phyloP scores from a whole-genome alignment of 1,140 invertebrate genomes.

The Uloborus diversus region DNA sequence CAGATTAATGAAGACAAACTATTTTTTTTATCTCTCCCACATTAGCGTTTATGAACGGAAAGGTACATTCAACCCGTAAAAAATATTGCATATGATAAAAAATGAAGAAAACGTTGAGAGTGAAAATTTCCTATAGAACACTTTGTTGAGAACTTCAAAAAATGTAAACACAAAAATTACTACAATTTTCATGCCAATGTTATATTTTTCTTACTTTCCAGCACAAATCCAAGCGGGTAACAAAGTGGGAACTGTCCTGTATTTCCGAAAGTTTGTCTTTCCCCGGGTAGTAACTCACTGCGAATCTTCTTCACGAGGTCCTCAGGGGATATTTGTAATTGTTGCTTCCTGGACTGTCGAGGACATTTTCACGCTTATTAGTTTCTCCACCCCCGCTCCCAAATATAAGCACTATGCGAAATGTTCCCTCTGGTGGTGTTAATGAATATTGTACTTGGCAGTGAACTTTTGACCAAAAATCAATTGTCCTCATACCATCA shows the following conservation, averaged over 20 bases:
- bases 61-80: too few species aligned
- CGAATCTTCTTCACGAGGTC: constrained; percentile 18
- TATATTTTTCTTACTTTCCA: too few species aligned
- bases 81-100: too few species aligned
- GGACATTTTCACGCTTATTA: constrained; percentile 42
- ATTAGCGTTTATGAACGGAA: too few species aligned
- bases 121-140: too few species aligned
- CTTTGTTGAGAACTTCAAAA: too few species aligned
- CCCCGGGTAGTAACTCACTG: constrained; percentile 8
- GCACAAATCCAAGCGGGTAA: constrained; percentile 30
- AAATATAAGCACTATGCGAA: background rate
- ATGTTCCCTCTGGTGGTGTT: constrained; percentile 13
- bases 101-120: too few species aligned
- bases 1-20: too few species aligned
- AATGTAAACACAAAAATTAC: too few species aligned
- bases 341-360: constrained; percentile 41
- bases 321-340: constrained; percentile 17
- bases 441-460: constrained; percentile 13
- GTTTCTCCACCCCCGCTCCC: background rate
- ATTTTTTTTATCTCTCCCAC: too few species aligned
- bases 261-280: background rate
- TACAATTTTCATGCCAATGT: too few species aligned
- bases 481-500: constrained; percentile 9
- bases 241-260: constrained; percentile 39
- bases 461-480: constrained; percentile 13